Base-by-base conservation (phyloP, 2,797 vertebrate species). In the Dromococcyx pavoninus region DNA sequence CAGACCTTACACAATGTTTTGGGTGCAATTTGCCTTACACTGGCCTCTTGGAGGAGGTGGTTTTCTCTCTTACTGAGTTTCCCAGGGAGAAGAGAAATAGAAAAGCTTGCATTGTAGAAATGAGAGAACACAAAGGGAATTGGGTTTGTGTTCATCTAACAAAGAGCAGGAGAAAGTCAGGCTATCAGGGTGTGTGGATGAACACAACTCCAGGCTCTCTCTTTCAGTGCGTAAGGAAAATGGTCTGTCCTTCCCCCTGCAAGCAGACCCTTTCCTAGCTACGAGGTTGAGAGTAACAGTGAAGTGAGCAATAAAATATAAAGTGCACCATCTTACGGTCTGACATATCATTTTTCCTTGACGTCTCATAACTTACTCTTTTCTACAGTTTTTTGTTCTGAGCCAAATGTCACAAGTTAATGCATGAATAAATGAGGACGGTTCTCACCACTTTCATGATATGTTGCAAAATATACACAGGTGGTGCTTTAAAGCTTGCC, bases 391-490 rank as follows among this genome's bases (percentile, higher is more conserved):
- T 94, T 96, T 91, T 94, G 48, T 96, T 94, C 88, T 61, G 91
- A 95, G 94, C 93, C 96, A 96, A 96, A 96, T 94, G 93, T 91
- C 95, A 82, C 80, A 61, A 90, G 94, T 90, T 93, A 94, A 87
- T 64, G 74, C 90, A 94, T 22, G 94, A 95, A 91, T 96, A 94
- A 95, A 87, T 89, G 88, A 94, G 83, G 91, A 96, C 8, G 11
- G 88, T 77, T 93, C 93, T 96, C 95, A 95, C 74, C 94, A 89
- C 95, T 94, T 94, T 32, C 72, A n/a, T 95, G 95, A 94, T 95
- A 95, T 86, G 89, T 91, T 94, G 80, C 93, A 97, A 97, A 96
- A 94, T 88, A 96, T 43, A 96, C 94, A 94, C 91, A 94, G 91
- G 95, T 96, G 95, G 93, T 93, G 86, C 88, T 95, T 91, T 96